Percentiles rank a stretch among this genome's conserved stretches.
Evolutionary conservation across 2,797 vertebrate species (phyloP).

Genomic region (Petrocephalus schoutedeni): DNA sequence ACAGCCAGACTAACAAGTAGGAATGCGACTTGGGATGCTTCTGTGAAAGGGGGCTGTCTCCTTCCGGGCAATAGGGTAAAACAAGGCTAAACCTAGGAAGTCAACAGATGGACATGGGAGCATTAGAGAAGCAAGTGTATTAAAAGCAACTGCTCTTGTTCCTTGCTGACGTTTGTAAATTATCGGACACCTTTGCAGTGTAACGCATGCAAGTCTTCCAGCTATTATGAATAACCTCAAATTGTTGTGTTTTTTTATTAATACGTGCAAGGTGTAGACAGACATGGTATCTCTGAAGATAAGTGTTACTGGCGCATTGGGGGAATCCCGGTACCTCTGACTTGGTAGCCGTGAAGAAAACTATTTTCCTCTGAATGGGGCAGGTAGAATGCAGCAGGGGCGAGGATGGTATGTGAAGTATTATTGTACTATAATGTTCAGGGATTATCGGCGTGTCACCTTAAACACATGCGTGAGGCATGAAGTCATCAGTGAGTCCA

Average conservation of each 20-base stretch:
- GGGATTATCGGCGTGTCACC: constrained; percentile 48
- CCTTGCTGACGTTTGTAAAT: constrained; percentile 51
- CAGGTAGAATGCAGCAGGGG: not conserved
- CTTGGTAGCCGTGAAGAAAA: constrained; percentile 3
- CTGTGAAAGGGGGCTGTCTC: not conserved
- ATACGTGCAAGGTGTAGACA: not conserved
- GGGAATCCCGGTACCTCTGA: not conserved
- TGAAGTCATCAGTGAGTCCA: not conserved
- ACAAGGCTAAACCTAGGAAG: constrained; percentile 19
- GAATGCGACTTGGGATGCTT: not conserved
- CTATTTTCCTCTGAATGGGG: not conserved
- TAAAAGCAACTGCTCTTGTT: constrained; percentile 41
- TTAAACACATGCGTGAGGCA: not conserved
- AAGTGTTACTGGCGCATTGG: not conserved
- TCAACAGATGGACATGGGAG: constrained; percentile 31
- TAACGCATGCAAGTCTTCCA: constrained; percentile 67
- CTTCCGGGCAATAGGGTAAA: not conserved
- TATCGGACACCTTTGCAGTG: constrained; percentile 52
- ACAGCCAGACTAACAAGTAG: not conserved
- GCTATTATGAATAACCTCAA: constrained; percentile 43
- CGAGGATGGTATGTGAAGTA: not conserved
- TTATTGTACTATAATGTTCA: constrained; percentile 52
- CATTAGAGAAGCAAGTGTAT: constrained; percentile 31
- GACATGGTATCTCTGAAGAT: constrained; percentile 1
- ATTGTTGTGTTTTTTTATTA: constrained; percentile 18